Evolutionary conservation across 2,888 invertebrate genomes (phyloP).

Genomic region (Diaprepes abbreviatus): DNA sequence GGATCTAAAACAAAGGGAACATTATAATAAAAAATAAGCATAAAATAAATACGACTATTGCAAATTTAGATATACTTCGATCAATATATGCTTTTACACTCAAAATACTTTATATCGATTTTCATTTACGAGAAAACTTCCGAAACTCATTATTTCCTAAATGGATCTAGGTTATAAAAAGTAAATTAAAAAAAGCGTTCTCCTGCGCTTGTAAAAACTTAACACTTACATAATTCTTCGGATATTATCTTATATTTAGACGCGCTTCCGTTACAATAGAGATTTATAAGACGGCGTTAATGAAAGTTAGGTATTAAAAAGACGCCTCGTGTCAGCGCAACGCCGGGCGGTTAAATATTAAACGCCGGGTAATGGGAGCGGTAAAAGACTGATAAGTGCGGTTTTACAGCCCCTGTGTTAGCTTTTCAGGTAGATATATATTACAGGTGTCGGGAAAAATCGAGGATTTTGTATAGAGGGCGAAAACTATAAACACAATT

Average conservation of each 20-base stretch:
- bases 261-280: conserved; percentile 64
- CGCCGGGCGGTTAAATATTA: conserved; percentile 51
- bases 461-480: conserved; percentile 15
- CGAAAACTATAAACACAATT: too few species aligned
- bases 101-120: conserved; percentile 20
- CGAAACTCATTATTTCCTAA: conserved; percentile 40
- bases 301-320: conserved; percentile 67
- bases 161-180: conserved; percentile 47
- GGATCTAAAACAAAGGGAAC: too few species aligned
- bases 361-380: conserved; percentile 51
- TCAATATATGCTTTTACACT: too few species aligned
- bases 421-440: conserved; percentile 43
- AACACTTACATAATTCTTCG: conserved; percentile 63
- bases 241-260: conserved; percentile 66
- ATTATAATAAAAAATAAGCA: too few species aligned
- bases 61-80: too few species aligned
- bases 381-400: conserved; percentile 53
- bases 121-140: conserved; percentile 28
- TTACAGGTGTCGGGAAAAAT: conserved; percentile 36
- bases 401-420: conserved; percentile 48
- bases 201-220: conserved; percentile 58
- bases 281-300: conserved; percentile 67
- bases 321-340: conserved; percentile 52
- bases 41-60: too few species aligned
- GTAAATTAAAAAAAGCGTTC: conserved; percentile 47